A percentile compares a stretch with the other conserved stretches of the same genome.
Conservation (phyloP, 2,888 invertebrate genomes). For the Amiota communis region DNA sequence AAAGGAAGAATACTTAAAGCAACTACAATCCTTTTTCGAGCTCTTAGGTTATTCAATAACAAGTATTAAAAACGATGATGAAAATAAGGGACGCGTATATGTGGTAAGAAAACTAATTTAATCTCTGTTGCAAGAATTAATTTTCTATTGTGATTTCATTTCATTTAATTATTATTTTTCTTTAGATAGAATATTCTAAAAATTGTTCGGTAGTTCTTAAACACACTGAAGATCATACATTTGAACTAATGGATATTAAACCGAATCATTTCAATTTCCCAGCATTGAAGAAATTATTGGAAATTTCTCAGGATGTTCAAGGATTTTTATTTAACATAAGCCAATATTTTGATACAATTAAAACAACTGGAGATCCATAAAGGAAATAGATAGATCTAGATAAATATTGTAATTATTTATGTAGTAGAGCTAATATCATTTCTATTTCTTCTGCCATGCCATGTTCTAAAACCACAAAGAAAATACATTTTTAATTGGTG, state of each 20-base stretch:
- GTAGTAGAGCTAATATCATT: not conserved
- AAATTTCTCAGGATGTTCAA: constrained; percentile 42
- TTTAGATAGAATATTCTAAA: constrained; percentile 22
- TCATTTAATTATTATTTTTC: not conserved
- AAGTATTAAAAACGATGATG: not conserved
- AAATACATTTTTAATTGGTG: not conserved
- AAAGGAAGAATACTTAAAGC: not conserved
- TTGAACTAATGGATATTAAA: constrained; percentile 37
- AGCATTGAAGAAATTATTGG: constrained; percentile 34
- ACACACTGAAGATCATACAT: not conserved
- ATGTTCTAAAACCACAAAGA: not conserved
- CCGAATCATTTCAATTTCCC: constrained; percentile 37
- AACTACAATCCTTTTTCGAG: not conserved
- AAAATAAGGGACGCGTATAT: constrained; percentile 2
- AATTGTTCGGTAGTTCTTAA: constrained; percentile 14
- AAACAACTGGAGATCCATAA: too few relatives aligned
- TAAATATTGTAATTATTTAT: not conserved
- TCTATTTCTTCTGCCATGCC: too few relatives aligned
- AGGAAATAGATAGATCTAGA: not conserved
- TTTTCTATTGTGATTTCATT: not conserved
- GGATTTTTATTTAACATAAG: constrained; percentile 40
- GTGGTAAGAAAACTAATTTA: not conserved
- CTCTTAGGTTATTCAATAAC: not conserved
- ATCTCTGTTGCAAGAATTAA: not conserved
- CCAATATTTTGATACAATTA: constrained; percentile 12